Conservation (phyloP, 2,113 vertebrate genomes). For the Boleophthalmus pectinirostris region DNA sequence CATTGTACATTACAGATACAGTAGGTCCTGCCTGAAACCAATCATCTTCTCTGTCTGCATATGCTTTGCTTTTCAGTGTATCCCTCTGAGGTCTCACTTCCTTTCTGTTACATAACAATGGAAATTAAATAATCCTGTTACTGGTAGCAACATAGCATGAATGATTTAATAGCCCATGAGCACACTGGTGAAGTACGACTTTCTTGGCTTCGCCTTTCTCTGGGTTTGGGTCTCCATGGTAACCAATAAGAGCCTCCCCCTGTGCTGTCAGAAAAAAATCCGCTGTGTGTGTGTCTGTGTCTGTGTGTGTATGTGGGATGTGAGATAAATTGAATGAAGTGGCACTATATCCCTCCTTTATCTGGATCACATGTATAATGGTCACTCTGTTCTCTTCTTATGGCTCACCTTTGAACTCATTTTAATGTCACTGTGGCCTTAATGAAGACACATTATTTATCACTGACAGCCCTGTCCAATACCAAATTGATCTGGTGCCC, state of each 20-base stretch:
- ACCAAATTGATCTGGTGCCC: constrained; percentile 28
- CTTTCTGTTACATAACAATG: constrained; percentile 56
- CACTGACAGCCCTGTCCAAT: constrained; percentile 11
- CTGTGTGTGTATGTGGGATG: constrained; percentile 36
- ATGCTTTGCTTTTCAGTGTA: constrained; percentile 14
- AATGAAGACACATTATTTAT: constrained; percentile 39
- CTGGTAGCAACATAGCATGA: constrained; percentile 51
- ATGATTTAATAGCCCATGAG: constrained; percentile 63
- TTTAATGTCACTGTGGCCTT: constrained; percentile 26
- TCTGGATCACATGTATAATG: constrained; percentile 40
- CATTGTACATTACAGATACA: neutral
- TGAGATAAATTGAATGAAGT: constrained; percentile 50
- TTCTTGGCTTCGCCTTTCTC: constrained; percentile 52
- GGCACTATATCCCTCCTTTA: constrained; percentile 26
- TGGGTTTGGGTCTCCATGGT: constrained; percentile 71
- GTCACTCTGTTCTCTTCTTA: constrained; percentile 31
- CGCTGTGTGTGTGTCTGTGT: constrained; percentile 5
- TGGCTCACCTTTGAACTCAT: constrained; percentile 30
- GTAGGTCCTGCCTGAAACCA: neutral
- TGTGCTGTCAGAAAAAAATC: constrained; percentile 45
- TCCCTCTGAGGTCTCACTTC: constrained; percentile 26
- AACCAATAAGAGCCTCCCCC: constrained; percentile 66
- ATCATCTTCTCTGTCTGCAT: neutral
- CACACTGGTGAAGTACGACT: constrained; percentile 54
- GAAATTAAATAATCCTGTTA: constrained; percentile 54